Evolutionary conservation across 92 coral and sea anemone genomes (phyloP), one percentile per base, ranked within the genome.

Genomic region (Galaxea fascicularis): DNA sequence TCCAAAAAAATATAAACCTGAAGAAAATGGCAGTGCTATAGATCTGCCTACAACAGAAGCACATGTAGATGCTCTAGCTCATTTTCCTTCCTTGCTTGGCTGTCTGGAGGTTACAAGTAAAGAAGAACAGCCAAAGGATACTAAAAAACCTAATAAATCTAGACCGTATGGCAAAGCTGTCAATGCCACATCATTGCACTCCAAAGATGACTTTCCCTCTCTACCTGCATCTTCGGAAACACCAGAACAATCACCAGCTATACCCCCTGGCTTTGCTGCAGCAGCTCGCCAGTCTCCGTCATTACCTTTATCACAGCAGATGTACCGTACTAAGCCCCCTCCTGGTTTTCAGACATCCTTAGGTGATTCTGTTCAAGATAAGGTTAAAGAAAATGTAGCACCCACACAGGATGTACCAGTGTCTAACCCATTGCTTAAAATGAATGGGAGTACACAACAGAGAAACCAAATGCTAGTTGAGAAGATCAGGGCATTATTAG

Each of bases 401-500:
- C 78, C 88, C 2, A 54, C 21, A 5, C 44, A 44, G 15, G 58
- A 66, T 8, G 4, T 24, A 9, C 2, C 54, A 29, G 87, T 65
- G 21, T 15, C 87, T 58, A 74, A 80, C 78, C 46, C 79, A 22
- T 88, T 89, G 39, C 78, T 29, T 6, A 74, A 64, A n/a, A 24
- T 26, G 4, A 79, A 65, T 39, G 85, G 51, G 63, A 83, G 74
- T 84, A 68, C 49, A 62, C 93, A 84, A 28, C 89, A 79, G 49
- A 87, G 98, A 30, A 92, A 93, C 63, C 97, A 97, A 86, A 80
- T 72, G 47, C 90, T 97, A 57, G 87, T 94, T 12, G 95, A 90
- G 29, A 87, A 90, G 52, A 93, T 97, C 14, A 87, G 85, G 68
- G 63, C 78, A 51, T 71, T 94, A 44, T 74, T 97, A 16, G 88